Evolutionary conservation across 2,797 vertebrate species (phyloP), one percentile per base, ranked within the genome.

Genomic region (Eupleurogrammus muticus): DNA sequence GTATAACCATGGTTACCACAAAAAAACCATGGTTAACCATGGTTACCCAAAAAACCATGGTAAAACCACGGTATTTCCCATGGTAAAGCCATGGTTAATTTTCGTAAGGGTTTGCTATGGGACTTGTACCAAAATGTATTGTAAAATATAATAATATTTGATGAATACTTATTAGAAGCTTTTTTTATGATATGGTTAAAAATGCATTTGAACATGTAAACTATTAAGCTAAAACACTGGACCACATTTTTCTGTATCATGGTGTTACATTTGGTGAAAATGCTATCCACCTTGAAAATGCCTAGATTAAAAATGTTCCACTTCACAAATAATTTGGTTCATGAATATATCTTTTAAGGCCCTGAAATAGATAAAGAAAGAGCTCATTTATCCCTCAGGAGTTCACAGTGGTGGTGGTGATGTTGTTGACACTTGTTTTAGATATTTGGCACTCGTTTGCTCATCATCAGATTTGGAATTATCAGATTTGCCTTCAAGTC

Each of bases 391-490:
- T 84, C 74, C 78, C 70, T 59, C 42, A 3, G 51, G 55, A 32
- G 71, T 73, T 88, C 69, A 86, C 87, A 90, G 73, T 77, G 57
- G 38, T 77, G 59, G 58, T 79, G 80, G 58, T 79, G 80, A 70
- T 80, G 79, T 83, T 86, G 81, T 78, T 86, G 82, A 89, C 87
- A 86, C 80, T 91, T 79, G 44, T 75, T 87, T 85, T 68, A 72
- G 51, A 79, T 80, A 83, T 81, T 77, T 85, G 78, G 81, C 77
- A 62, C 76, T 61, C 61, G 57, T 75, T 85, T 69, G 60, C 51
- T 84, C 80, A 85, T 91, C 85, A 88, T 88, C 87, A 75, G 85
- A 87, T 91, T 78, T 82, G 32, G 70, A 90, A 86, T 88, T 82
- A 90, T 91, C 79, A 88, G 70, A 49, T 38, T 73, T 44, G 59